Evolutionary conservation across 2,888 invertebrate species (phyloP).

Genomic region (Tinea trinotella): DNA sequence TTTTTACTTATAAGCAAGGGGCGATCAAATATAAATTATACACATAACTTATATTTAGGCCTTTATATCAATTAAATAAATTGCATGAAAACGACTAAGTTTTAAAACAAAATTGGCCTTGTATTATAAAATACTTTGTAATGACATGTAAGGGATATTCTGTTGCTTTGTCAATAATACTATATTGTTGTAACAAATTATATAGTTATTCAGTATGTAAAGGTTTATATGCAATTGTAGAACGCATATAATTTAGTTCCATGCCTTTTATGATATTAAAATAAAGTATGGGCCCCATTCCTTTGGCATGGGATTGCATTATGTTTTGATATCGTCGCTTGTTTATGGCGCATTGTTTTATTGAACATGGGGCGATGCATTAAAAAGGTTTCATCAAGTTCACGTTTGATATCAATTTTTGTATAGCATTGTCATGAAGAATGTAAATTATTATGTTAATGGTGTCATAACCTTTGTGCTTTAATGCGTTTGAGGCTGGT

Average conservation of each 20-base stretch:
- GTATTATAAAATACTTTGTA: no score
- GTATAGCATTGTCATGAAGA: not conserved
- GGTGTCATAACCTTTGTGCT: not conserved
- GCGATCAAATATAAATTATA: no score
- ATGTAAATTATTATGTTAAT: not conserved
- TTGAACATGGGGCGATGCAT: constrained; percentile 34
- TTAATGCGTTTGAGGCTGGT: no score
- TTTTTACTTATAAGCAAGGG: no score
- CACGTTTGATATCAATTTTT: constrained; percentile 13
- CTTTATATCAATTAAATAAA: no score
- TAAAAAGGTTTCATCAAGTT: constrained; percentile 44
- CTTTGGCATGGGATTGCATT: constrained; percentile 43
- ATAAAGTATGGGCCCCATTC: constrained; percentile 45
- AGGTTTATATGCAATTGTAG: not conserved
- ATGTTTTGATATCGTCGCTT: constrained; percentile 55
- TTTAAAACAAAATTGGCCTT: no score
- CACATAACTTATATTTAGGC: no score
- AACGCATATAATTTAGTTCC: constrained; percentile 10
- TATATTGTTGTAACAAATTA: constrained; percentile 3
- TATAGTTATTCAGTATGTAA: not conserved
- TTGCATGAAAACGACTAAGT: no score
- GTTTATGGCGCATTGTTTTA: constrained; percentile 64
- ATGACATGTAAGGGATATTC: no score
- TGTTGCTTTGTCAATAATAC: constrained; percentile 1
- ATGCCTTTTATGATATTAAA: constrained; percentile 35